phyloP scores from a whole-genome alignment of 2,888 invertebrate genomes.

The Nomada ferruginata region DNA sequence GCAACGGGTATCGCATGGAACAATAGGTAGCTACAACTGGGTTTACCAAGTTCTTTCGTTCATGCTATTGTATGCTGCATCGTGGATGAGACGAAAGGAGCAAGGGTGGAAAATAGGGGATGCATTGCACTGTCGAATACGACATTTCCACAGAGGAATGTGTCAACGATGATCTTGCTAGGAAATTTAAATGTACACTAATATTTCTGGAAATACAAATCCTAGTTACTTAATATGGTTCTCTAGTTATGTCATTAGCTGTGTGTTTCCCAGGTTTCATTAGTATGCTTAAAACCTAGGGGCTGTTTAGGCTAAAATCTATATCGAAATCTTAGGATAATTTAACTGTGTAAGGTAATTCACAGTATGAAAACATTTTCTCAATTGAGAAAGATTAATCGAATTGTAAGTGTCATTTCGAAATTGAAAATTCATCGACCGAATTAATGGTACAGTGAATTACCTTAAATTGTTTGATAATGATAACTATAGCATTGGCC shows the following conservation, averaged over 20 bases:
- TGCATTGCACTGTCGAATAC: background rate
- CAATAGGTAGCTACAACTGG: background rate
- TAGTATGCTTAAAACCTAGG: background rate
- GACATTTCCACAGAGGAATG: background rate
- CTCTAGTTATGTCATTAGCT: slow-evolving; percentile 23
- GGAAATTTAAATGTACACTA: slow-evolving; percentile 24
- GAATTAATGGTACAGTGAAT: slow-evolving; percentile 3
- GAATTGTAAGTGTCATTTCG: background rate
- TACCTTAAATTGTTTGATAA: slow-evolving; percentile 20
- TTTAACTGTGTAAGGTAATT: slow-evolving; percentile 32
- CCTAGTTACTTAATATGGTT: slow-evolving; percentile 34
- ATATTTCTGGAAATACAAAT: slow-evolving; percentile 28
- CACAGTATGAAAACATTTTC: background rate
- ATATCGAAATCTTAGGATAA: slow-evolving; percentile 1
- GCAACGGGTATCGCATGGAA: slow-evolving; percentile 30
- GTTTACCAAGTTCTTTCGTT: slow-evolving; percentile 2
- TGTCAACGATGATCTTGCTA: slow-evolving; percentile 20
- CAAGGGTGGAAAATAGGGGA: slow-evolving; percentile 4
- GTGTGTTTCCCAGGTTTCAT: slow-evolving; percentile 3
- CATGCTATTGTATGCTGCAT: slow-evolving; percentile 42
- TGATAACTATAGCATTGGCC: background rate
- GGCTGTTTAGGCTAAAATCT: slow-evolving; percentile 2
- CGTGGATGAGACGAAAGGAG: background rate
- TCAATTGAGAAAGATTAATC: too few relatives aligned
- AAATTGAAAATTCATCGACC: background rate